Percentiles rank a stretch among this genome's conserved stretches.
Evolutionary conservation across 2,888 invertebrate species (phyloP).

Genomic region (Empis livida): DNA sequence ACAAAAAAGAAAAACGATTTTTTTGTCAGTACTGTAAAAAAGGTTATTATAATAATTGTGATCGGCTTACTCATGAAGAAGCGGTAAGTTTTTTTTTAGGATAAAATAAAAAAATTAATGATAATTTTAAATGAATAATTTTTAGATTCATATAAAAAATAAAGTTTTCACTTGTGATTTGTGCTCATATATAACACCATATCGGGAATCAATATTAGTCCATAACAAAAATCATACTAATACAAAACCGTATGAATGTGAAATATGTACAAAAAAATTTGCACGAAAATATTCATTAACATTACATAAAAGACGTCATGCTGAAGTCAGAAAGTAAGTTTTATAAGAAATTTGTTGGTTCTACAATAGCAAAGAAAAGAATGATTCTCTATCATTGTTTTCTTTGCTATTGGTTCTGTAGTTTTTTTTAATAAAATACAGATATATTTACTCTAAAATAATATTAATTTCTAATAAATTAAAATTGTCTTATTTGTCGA

Average conservation of each 20-base stretch:
- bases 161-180: slow-evolving; percentile 3
- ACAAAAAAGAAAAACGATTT: slow-evolving; percentile 25
- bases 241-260: slow-evolving; percentile 23
- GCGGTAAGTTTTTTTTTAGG: slow-evolving; percentile 17
- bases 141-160: neutral
- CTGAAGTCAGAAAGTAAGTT: slow-evolving; percentile 19
- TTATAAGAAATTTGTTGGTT: too few relatives aligned
- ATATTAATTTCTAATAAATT: too few relatives aligned
- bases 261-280: slow-evolving; percentile 23
- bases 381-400: too few relatives aligned
- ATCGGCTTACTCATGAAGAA: slow-evolving; percentile 24
- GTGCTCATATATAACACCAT: slow-evolving; percentile 25
- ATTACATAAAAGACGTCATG: slow-evolving; percentile 24
- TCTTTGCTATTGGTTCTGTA: too few relatives aligned
- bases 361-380: too few relatives aligned
- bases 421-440: too few relatives aligned
- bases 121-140: neutral
- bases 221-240: slow-evolving; percentile 25
- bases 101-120: too few relatives aligned
- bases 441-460: too few relatives aligned
- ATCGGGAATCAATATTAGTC: slow-evolving; percentile 25
- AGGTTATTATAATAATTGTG: slow-evolving; percentile 30
- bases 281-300: slow-evolving; percentile 23
- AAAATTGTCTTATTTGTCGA: too few relatives aligned
- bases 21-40: slow-evolving; percentile 25